Percentiles rank a stretch among this genome's conserved stretches.
Evolutionary conservation across 2,888 invertebrate genomes (phyloP).

Genomic region (Micropterix aruncella): DNA sequence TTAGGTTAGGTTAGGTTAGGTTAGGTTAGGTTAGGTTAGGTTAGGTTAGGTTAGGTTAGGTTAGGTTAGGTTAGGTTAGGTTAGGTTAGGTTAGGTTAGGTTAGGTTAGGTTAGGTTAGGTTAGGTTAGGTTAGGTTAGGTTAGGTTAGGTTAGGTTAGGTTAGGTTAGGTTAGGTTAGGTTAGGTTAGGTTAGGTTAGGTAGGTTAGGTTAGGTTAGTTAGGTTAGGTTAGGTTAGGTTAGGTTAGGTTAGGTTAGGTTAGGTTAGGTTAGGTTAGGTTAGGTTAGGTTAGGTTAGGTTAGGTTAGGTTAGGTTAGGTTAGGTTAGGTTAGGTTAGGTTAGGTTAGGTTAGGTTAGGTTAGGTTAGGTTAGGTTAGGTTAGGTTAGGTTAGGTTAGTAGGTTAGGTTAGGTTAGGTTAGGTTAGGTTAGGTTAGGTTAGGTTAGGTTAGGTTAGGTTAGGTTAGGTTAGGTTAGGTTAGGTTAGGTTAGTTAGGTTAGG

Average conservation of each 20-base stretch:
- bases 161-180: constrained; percentile 3
- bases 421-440: constrained; percentile 4
- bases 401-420: constrained; percentile 4
- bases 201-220: constrained; percentile 4
- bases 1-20: constrained; percentile 2
- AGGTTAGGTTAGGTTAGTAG: constrained; percentile 4
- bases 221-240: constrained; percentile 4
- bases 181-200: constrained; percentile 2
- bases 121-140: constrained; percentile 4
- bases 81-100: constrained; percentile 4
- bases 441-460: constrained; percentile 2
- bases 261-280: constrained; percentile 4
- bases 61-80: constrained; percentile 2
- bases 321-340: constrained; percentile 4
- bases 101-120: constrained; percentile 3
- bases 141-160: constrained; percentile 2
- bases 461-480: constrained; percentile 4
- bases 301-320: constrained; percentile 3
- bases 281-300: constrained; percentile 3
- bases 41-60: constrained; percentile 4
- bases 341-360: constrained; percentile 4
- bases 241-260: constrained; percentile 4
- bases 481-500: constrained; percentile 1
- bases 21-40: constrained; percentile 4
- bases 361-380: constrained; percentile 4